Evolutionary conservation across 1,140 invertebrate genomes (phyloP).

Genomic region (Chelonus insularis): DNA sequence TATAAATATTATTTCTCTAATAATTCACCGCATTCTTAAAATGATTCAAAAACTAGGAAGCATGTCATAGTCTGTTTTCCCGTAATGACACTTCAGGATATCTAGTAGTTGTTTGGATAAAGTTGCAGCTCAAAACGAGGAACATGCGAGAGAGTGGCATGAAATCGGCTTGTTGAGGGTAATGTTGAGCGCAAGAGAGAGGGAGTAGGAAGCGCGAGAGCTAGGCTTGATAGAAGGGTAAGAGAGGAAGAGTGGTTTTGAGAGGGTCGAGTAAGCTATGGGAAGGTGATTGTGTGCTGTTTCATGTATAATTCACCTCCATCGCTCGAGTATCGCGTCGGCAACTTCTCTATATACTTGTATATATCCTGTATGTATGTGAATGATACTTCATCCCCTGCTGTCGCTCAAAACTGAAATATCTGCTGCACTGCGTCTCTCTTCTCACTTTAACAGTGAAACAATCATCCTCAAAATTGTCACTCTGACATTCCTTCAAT

Average conservation of each 20-base stretch:
- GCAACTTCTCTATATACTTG: conserved; percentile 13
- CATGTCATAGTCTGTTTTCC: too few species aligned
- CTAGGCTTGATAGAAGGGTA: conserved; percentile 36
- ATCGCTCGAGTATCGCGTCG: conserved; percentile 51
- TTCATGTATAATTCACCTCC: conserved; percentile 55
- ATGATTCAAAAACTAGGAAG: too few species aligned
- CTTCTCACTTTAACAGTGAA: conserved; percentile 2
- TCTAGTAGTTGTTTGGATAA: too few species aligned
- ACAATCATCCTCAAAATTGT: conserved; percentile 9
- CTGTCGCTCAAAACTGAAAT: not conserved
- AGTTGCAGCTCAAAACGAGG: too few species aligned
- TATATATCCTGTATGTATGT: conserved; percentile 3
- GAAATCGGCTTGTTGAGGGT: conserved; percentile 2
- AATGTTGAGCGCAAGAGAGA: conserved; percentile 24
- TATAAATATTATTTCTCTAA: too few species aligned
- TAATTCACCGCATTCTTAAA: too few species aligned
- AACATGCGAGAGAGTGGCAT: too few species aligned
- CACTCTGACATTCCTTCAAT: not conserved
- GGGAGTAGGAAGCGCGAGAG: conserved; percentile 25
- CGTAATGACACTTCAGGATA: too few species aligned
- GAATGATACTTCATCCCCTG: not conserved
- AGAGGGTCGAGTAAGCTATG: conserved; percentile 34
- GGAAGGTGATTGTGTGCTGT: conserved; percentile 53
- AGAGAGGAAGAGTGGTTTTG: conserved; percentile 39
- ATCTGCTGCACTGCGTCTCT: not conserved